phyloP scores from a whole-genome alignment of 2,888 invertebrate genomes.

The Oscheius sp. region DNA sequence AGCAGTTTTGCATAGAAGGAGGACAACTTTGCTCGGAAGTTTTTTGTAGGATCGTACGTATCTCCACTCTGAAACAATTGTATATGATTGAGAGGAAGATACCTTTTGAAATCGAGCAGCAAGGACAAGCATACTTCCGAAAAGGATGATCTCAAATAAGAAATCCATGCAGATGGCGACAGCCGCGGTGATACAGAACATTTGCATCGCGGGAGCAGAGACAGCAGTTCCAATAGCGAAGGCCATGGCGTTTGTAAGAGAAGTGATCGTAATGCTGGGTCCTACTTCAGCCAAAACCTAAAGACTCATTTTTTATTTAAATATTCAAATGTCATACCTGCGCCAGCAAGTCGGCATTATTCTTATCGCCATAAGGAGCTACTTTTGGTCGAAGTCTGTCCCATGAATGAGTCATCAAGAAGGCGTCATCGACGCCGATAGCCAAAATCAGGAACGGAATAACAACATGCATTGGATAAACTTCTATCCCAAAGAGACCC shows the following conservation, averaged over 20 bases:
- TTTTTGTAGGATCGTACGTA: background rate
- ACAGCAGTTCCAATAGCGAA: slow-evolving; percentile 39
- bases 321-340: background rate
- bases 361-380: slow-evolving; percentile 16
- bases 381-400: slow-evolving; percentile 23
- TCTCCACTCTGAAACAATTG: background rate
- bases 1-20: slow-evolving; percentile 21
- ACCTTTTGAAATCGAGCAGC: slow-evolving; percentile 30
- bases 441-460: slow-evolving; percentile 42
- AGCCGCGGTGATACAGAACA: slow-evolving; percentile 40
- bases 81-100: background rate
- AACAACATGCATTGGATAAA: slow-evolving; percentile 44
- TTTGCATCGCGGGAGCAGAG: slow-evolving; percentile 38
- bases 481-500: slow-evolving; percentile 29
- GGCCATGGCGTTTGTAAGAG: slow-evolving; percentile 42
- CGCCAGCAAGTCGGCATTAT: slow-evolving; percentile 16
- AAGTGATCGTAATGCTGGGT: slow-evolving; percentile 39
- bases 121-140: slow-evolving; percentile 36
- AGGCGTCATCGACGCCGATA: slow-evolving; percentile 48
- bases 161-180: slow-evolving; percentile 40
- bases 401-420: slow-evolving; percentile 43
- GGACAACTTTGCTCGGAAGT: background rate
- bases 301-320: background rate
- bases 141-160: slow-evolving; percentile 39
- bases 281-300: slow-evolving; percentile 37